Evolutionary conservation across 1,140 invertebrate genomes (phyloP), one percentile per base, ranked within the genome.

Genomic region (Drosophila rufa): DNA sequence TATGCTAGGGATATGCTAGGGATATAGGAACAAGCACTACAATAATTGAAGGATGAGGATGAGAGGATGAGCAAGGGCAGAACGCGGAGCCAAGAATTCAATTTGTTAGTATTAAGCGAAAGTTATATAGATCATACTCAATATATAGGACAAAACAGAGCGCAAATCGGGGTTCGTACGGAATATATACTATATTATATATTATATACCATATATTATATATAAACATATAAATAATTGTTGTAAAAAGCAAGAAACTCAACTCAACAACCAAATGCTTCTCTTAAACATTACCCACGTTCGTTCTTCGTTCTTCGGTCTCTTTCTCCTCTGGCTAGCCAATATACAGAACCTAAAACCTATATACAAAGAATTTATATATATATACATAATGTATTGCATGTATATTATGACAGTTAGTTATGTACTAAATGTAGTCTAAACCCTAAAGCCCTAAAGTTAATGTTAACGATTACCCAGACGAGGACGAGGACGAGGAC

Each of bases 281-380:
- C 69, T 71, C 66, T 73, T 66, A 51, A 58, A 47, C 59, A 69
- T 68, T 71, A 71, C 50, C 50, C 57, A 58, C 61, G 27, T 46
- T 62, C 38, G 46, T 61, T 79, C 58, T 55, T 55, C 51, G 22
- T 25, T 25, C 22, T 25, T 25, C 22, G 19, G 19, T 25, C 53
- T 56, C 53, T 65, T 70, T 60, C 73, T 73, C 81, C 75, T 81
- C 85, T 78, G 70, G 76, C 68, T 87, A 87, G 83, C 80, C 84
- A 89, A 56, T 56, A 82, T 68, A 80, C 27, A 57, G 47, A 50
- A 69, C 78, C 50, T 76, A 79, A 62, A 70, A 84, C 53, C 36
- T 40, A 56, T 56, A 56, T 56, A 70, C 81, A 84, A 85, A 81
- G 81, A 85, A 84, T 85, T 84, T 84, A 84, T 85, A 79, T 64